Percentiles rank a stretch among this genome's conserved stretches.
Evolutionary conservation across 2,888 invertebrate genomes (phyloP).

Genomic region (Lasioglossum lativentre): DNA sequence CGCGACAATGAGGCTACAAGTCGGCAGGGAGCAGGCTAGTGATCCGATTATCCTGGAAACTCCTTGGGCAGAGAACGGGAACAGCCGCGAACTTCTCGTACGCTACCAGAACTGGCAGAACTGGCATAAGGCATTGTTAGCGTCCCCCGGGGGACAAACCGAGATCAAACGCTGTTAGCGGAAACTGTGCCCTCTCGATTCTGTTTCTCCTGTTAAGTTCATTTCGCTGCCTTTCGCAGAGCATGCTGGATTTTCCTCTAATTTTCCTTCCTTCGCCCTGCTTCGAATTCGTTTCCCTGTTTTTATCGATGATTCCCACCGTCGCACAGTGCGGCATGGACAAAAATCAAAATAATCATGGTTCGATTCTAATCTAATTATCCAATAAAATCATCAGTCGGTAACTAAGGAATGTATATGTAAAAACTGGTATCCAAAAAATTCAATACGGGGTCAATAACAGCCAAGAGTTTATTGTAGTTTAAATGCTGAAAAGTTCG

Average conservation of each 20-base stretch:
- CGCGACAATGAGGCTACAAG: slow-evolving; percentile 44
- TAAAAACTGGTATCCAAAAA: too few species aligned
- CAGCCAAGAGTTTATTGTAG: too few species aligned
- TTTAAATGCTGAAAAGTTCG: too few species aligned
- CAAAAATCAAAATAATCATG: too few species aligned
- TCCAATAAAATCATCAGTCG: too few species aligned
- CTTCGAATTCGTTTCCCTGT: neutral
- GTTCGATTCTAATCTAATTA: too few species aligned
- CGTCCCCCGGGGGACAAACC: slow-evolving; percentile 70
- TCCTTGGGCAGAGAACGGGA: slow-evolving; percentile 58
- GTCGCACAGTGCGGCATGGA: too few species aligned
- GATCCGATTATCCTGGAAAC: slow-evolving; percentile 72
- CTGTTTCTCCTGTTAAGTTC: slow-evolving; percentile 53
- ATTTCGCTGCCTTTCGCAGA: slow-evolving; percentile 55
- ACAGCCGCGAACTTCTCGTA: slow-evolving; percentile 49
- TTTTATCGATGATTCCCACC: neutral
- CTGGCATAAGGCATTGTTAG: slow-evolving; percentile 75
- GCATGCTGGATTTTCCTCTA: slow-evolving; percentile 1
- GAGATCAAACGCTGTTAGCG: slow-evolving; percentile 73
- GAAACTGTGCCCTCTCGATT: slow-evolving; percentile 60
- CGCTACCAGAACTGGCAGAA: slow-evolving; percentile 35
- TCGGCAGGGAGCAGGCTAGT: slow-evolving; percentile 43
- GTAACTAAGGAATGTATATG: too few species aligned
- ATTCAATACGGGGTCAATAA: too few species aligned
- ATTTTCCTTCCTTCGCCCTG: neutral